Evolutionary conservation across 2,888 invertebrate species (phyloP).

Genomic region (Busseola fusca): DNA sequence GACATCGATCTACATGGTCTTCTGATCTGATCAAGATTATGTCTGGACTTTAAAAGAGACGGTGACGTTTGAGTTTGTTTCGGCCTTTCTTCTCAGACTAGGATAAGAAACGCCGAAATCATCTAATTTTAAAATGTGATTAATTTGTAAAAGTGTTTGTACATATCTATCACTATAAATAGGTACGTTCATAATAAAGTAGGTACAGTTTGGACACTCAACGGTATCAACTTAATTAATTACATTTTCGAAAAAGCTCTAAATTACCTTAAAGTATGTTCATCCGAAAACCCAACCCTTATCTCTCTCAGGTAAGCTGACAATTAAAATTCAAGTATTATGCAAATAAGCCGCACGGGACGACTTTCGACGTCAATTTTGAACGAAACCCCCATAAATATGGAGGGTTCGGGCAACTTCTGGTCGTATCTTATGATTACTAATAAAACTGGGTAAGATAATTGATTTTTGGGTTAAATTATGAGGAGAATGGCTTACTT

Average conservation of each 20-base stretch:
- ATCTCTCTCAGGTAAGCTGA: slow-evolving; percentile 30
- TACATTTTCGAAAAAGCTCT: slow-evolving; percentile 8
- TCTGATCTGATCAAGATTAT: too few relatives aligned
- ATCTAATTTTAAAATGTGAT: too few relatives aligned
- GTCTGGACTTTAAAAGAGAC: too few relatives aligned
- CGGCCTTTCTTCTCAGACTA: too few relatives aligned
- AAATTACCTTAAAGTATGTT: slow-evolving; percentile 25
- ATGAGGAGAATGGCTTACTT: slow-evolving; percentile 21
- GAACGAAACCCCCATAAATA: slow-evolving; percentile 53
- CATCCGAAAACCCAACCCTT: slow-evolving; percentile 17
- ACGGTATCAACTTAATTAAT: slow-evolving; percentile 21
- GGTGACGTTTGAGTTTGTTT: too few relatives aligned
- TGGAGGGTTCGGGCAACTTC: slow-evolving; percentile 31
- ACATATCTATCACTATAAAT: too few relatives aligned
- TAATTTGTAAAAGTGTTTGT: too few relatives aligned
- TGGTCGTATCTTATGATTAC: slow-evolving; percentile 46
- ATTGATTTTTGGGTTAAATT: slow-evolving; percentile 46
- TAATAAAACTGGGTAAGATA: slow-evolving; percentile 47
- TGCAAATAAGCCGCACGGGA: slow-evolving; percentile 51
- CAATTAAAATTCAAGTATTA: slow-evolving; percentile 61
- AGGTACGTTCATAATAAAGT: neutral
- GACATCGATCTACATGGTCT: too few relatives aligned
- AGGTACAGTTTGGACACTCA: neutral
- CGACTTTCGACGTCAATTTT: slow-evolving; percentile 53
- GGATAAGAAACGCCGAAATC: too few relatives aligned